Evolutionary conservation across 2,113 vertebrate genomes (phyloP).

Genomic region (Probosciger aterrimus): DNA sequence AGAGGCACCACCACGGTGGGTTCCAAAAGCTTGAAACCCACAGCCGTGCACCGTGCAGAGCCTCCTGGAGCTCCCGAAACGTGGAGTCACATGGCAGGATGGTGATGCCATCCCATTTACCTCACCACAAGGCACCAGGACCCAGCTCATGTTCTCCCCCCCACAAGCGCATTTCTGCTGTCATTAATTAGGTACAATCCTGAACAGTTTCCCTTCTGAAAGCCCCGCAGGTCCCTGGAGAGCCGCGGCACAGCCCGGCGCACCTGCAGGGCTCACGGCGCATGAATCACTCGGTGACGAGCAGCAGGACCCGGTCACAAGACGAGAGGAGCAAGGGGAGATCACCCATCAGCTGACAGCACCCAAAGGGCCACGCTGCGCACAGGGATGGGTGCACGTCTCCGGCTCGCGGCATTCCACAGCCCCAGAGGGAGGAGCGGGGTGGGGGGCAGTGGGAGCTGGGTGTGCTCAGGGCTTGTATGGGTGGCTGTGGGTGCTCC

Average conservation of each 20-base stretch:
- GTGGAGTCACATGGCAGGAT: accelerated
- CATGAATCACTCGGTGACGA: background rate
- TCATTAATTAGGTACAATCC: background rate
- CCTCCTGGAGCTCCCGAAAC: background rate
- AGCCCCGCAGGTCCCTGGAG: background rate
- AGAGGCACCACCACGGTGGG: accelerated
- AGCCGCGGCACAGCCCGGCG: background rate
- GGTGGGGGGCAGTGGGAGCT: accelerated
- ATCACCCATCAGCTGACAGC: background rate
- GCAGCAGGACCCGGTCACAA: background rate
- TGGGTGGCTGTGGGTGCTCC: background rate
- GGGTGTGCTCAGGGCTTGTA: background rate
- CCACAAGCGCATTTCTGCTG: background rate
- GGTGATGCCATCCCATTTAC: accelerated
- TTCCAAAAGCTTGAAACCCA: background rate
- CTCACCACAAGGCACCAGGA: accelerated
- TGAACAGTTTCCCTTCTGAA: background rate
- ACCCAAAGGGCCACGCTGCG: background rate
- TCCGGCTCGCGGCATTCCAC: accelerated
- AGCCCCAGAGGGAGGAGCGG: background rate
- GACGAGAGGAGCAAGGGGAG: background rate
- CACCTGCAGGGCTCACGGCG: background rate
- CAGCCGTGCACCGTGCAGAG: accelerated
- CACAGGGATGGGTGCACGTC: accelerated
- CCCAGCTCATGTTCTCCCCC: background rate